Evolutionary conservation across 2,113 vertebrate genomes (phyloP).

Genomic region (Coptodon rendalli): DNA sequence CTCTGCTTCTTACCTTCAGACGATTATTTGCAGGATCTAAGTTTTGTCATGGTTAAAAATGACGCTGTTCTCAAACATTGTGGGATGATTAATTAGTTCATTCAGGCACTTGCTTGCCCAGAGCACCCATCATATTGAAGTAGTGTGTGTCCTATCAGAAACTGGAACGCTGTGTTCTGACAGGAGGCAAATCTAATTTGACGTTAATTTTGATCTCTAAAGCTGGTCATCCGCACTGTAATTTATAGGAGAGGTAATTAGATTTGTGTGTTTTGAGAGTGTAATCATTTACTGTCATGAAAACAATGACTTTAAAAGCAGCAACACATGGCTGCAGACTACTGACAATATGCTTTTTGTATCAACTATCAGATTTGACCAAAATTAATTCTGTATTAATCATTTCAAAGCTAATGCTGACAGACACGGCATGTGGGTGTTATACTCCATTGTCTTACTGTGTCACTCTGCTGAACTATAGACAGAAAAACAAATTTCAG

Average conservation of each 20-base stretch:
- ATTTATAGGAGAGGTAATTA: not conserved
- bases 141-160: not conserved
- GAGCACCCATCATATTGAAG: not conserved
- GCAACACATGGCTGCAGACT: not conserved
- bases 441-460: not conserved
- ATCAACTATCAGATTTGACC: not conserved
- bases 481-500: not conserved
- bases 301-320: not conserved
- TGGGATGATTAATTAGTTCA: constrained; percentile 3
- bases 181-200: not conserved
- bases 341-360: not conserved
- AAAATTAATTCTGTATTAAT: not conserved
- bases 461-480: not conserved
- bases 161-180: not conserved
- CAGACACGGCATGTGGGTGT: not conserved
- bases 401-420: not conserved
- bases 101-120: not conserved
- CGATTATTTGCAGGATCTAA: no score
- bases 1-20: no score
- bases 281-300: not conserved
- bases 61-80: not conserved
- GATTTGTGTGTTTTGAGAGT: not conserved
- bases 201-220: not conserved
- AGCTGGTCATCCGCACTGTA: not conserved
- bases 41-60: not conserved